Evolutionary conservation across 2,797 vertebrate genomes (phyloP), one percentile per base, ranked within the genome.

Genomic region (Allochrocebus solatus): DNA sequence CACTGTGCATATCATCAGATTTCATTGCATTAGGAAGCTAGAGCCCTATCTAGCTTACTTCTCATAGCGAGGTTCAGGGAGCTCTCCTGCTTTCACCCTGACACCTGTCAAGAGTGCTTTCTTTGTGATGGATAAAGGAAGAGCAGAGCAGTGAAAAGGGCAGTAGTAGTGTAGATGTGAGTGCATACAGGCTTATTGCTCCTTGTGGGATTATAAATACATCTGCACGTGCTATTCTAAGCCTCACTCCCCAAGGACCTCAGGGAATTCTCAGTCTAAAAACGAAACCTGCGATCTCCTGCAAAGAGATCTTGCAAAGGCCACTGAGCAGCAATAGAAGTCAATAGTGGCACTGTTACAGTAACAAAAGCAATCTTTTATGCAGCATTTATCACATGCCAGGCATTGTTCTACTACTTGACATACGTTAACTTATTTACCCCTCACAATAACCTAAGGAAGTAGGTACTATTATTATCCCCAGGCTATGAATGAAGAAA

Each of bases 281-380:
- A 75, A 61, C 1, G 16, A 95, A 95, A 92, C 13, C 17, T 81
- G 4, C 3, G 5, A 46, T 78, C 26, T 78, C 59, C 80, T 61
- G 74, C 89, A 86, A 95, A 96, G 70, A 50, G 14, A 50, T 78
- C 59, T 83, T 61, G 74, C 91, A 86, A 95, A 96, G 70, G 67
- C 41, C 89, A 64, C 33, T 50, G 55, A 72, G 53, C 30, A 92
- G 53, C 12, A 78, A 70, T 0, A 43, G 46, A 92, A 72, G n/a
- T 24, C n/a, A 72, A 26, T 0, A 21, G 39, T 88, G 21, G 43
- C 21, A 1, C 57, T 64, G 67, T 43, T 41, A 86, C 26, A 48
- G 43, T 28, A 78, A 87, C 82, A 91, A 57, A 82, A 89, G 43
- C 33, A 80, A 39, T 74, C 50, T 7, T 2, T 70, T 21, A 57